Conservation (phyloP, 1,140 invertebrate species). For the Caligus rogercresseyi region DNA sequence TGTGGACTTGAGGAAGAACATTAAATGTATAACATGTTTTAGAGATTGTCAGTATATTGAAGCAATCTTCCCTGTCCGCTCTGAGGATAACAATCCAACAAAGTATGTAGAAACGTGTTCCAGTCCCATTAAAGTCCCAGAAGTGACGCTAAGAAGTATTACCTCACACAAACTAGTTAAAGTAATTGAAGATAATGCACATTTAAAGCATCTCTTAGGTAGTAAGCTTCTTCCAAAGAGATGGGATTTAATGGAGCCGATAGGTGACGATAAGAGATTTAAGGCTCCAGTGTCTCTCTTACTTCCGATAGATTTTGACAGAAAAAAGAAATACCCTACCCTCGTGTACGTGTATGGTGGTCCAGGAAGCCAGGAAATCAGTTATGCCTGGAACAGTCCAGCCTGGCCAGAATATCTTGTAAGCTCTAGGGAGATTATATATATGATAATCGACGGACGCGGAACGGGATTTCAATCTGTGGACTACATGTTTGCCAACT, state of each 20-base stretch:
- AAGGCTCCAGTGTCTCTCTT: slow-evolving; percentile 26
- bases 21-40: slow-evolving; percentile 8
- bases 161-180: background rate
- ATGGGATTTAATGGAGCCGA: slow-evolving; percentile 24
- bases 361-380: slow-evolving; percentile 59
- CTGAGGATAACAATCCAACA: no score
- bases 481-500: slow-evolving; percentile 44
- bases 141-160: no score
- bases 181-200: slow-evolving; percentile 20
- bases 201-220: slow-evolving; percentile 8
- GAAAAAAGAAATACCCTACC: slow-evolving; percentile 48
- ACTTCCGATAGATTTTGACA: slow-evolving; percentile 10
- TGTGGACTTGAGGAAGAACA: no score
- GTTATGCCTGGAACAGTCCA: slow-evolving; percentile 48
- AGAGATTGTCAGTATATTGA: no score
- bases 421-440: slow-evolving; percentile 62
- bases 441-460: slow-evolving; percentile 68
- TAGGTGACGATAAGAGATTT: slow-evolving; percentile 39
- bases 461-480: slow-evolving; percentile 73
- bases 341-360: slow-evolving; percentile 73
- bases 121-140: no score
- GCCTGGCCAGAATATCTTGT: slow-evolving; percentile 66
- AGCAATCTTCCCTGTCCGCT: no score
- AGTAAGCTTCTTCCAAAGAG: slow-evolving; percentile 21
- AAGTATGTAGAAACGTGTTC: no score